Evolutionary conservation across 2,888 invertebrate species (phyloP).

Genomic region (Piscicola geometra): DNA sequence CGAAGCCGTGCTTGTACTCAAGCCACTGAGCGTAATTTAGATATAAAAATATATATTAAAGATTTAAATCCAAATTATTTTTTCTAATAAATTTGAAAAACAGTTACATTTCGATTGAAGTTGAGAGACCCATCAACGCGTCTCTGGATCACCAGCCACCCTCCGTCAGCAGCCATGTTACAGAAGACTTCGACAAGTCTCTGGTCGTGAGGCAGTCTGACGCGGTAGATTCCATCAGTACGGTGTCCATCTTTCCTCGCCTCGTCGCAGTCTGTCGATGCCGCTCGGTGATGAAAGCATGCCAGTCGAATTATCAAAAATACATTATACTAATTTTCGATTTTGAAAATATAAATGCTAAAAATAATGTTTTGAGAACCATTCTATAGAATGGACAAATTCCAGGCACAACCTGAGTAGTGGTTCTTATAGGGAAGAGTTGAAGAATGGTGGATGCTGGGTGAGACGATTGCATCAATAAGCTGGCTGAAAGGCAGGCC

Average conservation of each 20-base stretch:
- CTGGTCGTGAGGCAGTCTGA: constrained; percentile 45
- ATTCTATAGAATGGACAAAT: no score
- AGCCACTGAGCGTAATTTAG: constrained; percentile 45
- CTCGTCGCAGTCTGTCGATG: constrained; percentile 51
- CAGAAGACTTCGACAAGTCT: constrained; percentile 50
- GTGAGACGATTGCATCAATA: background rate
- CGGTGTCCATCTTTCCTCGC: constrained; percentile 47
- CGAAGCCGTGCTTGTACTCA: constrained; percentile 54
- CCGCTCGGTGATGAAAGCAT: no score
- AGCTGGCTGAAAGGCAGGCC: background rate
- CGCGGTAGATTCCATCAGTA: constrained; percentile 49
- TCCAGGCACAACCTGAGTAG: no score
- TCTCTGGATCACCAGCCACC: constrained; percentile 50
- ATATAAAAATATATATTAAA: no score
- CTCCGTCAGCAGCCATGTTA: constrained; percentile 50
- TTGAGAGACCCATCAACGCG: constrained; percentile 48
- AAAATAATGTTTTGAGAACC: background rate
- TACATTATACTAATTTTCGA: no score
- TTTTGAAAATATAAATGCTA: background rate
- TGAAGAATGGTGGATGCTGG: background rate
- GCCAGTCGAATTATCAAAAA: no score
- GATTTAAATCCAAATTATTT: no score
- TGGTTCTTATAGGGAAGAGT: background rate
- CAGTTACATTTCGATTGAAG: constrained; percentile 34
- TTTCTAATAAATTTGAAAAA: no score